phyloP scores from a whole-genome alignment of 2,797 vertebrate genomes.

The Oreochromis grahami region DNA sequence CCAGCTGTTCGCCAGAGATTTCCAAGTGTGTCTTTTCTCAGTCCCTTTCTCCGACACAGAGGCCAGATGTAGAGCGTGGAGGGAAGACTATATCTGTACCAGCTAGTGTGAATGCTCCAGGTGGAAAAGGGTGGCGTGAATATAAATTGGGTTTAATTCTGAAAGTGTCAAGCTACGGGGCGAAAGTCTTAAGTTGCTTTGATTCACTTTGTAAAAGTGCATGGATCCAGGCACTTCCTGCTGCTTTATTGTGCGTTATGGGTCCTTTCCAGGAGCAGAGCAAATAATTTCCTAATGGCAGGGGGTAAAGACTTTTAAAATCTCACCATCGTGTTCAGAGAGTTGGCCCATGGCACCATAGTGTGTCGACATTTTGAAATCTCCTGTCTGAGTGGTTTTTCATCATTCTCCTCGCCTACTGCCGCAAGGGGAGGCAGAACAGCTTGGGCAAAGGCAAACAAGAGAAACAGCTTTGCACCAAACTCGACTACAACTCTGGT shows the following conservation, averaged over 20 bases:
- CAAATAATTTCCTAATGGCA: constrained; percentile 55
- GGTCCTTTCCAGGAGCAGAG: constrained; percentile 44
- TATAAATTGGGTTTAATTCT: constrained; percentile 66
- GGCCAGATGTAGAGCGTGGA: constrained; percentile 43
- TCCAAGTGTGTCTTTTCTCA: constrained; percentile 24
- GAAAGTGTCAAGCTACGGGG: constrained; percentile 46
- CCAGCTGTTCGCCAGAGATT: constrained; percentile 50
- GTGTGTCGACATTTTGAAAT: constrained; percentile 66
- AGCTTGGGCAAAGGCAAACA: constrained; percentile 12
- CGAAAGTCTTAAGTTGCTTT: constrained; percentile 49
- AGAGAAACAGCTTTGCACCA: constrained; percentile 8
- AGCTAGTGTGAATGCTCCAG: constrained; percentile 57
- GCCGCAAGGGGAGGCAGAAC: constrained; percentile 41
- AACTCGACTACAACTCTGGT: neutral
- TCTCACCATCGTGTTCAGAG: constrained; percentile 62
- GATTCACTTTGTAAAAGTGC: constrained; percentile 30
- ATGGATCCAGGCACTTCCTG: constrained; percentile 13
- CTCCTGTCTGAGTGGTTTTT: constrained; percentile 68
- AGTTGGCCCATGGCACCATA: constrained; percentile 48
- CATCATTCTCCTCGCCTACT: constrained; percentile 50
- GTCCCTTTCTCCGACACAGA: constrained; percentile 25
- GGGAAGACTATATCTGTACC: constrained; percentile 61
- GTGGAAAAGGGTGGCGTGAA: constrained; percentile 49
- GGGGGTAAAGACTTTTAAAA: constrained; percentile 59
- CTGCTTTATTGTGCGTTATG: constrained; percentile 34